A percentile compares a stretch with the other conserved stretches of the same genome.
phyloP scores from a whole-genome alignment of 2,113 vertebrate genomes.

The Brienomyrus brachyistius region DNA sequence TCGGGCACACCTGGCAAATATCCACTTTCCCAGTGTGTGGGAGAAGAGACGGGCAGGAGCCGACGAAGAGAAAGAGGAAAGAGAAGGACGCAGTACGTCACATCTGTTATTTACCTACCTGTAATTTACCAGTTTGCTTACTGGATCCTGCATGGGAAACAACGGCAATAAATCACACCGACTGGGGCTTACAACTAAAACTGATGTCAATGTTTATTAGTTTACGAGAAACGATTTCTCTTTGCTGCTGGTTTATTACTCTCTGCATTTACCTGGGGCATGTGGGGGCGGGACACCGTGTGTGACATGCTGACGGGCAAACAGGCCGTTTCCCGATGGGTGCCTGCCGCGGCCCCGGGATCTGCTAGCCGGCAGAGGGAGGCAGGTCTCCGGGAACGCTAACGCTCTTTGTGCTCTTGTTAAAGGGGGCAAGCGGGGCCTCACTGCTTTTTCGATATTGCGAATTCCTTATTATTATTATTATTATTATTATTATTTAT shows the following conservation, averaged over 20 bases:
- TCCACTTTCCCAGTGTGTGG: background rate
- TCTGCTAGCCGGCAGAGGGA: background rate
- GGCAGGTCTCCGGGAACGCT: background rate
- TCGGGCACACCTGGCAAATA: background rate
- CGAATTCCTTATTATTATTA: too few relatives aligned
- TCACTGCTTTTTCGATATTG: too few relatives aligned
- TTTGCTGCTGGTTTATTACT: background rate
- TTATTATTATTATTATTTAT: too few relatives aligned
- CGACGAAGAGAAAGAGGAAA: constrained; percentile 17
- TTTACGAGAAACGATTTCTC: background rate
- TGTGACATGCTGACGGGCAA: background rate
- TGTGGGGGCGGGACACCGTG: background rate
- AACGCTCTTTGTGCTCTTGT: background rate
- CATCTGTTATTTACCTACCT: background rate
- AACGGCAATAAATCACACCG: background rate
- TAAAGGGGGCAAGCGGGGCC: background rate
- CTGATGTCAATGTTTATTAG: background rate
- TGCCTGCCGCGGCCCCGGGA: background rate
- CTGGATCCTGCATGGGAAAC: background rate
- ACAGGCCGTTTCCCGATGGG: background rate
- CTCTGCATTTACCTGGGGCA: background rate
- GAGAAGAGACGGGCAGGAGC: constrained; percentile 8
- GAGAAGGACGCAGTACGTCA: constrained; percentile 14
- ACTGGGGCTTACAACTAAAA: background rate
- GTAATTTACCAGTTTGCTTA: background rate